Percentiles rank a stretch among this genome's conserved stretches.
These are phyloP conservation scores for Bellardia pandia DNA, from an alignment of 2,888 invertebrate genomes.

Conservation along the genomic window DNA sequence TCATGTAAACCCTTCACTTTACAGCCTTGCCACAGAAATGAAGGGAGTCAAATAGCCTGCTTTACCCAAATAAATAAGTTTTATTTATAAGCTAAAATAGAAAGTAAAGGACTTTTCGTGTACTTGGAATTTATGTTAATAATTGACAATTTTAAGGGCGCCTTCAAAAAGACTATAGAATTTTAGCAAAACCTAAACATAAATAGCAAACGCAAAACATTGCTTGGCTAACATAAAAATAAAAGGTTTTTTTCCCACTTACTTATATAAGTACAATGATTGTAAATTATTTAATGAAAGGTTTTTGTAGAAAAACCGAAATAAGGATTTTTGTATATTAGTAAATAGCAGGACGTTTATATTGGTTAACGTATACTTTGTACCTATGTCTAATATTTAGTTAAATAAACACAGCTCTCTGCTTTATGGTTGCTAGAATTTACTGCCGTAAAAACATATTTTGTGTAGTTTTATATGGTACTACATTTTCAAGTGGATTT, in stretches of 20 bases:
- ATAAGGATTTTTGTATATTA: not conserved
- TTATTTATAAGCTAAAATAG: slow-evolving; percentile 16
- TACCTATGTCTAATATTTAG: not conserved
- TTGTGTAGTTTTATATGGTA: not conserved
- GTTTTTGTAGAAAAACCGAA: not conserved
- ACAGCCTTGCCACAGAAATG: no score
- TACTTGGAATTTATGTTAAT: slow-evolving; percentile 54
- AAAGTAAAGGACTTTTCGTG: slow-evolving; percentile 25
- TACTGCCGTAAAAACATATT: slow-evolving; percentile 11
- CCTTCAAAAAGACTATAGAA: not conserved
- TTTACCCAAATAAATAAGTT: slow-evolving; percentile 13
- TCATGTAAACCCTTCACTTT: not conserved
- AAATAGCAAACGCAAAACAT: not conserved
- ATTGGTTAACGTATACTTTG: not conserved
- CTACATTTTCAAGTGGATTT: no score
- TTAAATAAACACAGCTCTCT: not conserved
- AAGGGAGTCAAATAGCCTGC: not conserved
- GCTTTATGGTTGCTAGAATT: not conserved
- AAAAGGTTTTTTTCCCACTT: not conserved
- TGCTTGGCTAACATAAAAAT: not conserved
- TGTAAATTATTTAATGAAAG: slow-evolving; percentile 26
- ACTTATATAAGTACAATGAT: not conserved
- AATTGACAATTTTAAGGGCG: slow-evolving; percentile 40
- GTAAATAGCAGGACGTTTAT: not conserved
- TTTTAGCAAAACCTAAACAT: not conserved